phyloP scores from a whole-genome alignment of 2,888 invertebrate genomes.

The Microctonus hyperodae region DNA sequence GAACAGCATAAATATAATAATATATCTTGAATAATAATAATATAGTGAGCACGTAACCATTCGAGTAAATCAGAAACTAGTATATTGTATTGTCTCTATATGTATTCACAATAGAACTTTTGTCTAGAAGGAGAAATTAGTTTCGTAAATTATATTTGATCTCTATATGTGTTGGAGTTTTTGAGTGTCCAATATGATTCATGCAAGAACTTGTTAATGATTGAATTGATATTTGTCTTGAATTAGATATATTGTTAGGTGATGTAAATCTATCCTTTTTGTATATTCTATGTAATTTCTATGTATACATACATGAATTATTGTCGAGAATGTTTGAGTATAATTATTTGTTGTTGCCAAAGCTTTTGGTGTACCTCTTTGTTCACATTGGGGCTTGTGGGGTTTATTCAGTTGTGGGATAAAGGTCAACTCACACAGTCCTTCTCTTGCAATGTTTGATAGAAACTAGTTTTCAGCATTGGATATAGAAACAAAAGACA shows the following conservation, averaged over 20 bases:
- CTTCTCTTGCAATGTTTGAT: background rate
- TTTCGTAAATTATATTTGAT: background rate
- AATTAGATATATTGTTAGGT: background rate
- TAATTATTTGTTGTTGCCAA: conserved; percentile 22
- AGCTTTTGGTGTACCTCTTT: conserved; percentile 26
- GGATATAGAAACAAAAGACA: conserved; percentile 5
- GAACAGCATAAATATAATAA: background rate
- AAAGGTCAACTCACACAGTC: conserved; percentile 16
- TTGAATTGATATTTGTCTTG: background rate
- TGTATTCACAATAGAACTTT: background rate
- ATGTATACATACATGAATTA: background rate
- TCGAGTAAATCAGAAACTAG: background rate
- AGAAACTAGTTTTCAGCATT: background rate
- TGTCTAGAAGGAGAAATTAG: conserved; percentile 11
- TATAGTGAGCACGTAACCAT: no score
- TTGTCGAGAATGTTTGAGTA: background rate
- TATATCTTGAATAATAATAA: background rate
- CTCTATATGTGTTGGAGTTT: background rate
- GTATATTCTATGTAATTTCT: background rate
- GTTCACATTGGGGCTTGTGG: conserved; percentile 21
- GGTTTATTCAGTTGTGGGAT: conserved; percentile 20
- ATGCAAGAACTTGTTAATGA: background rate
- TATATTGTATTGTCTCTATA: background rate
- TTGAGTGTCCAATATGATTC: background rate
- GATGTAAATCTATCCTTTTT: background rate